Conservation (phyloP, 2,797 vertebrate species). For the Rhinoraja longicauda region DNA sequence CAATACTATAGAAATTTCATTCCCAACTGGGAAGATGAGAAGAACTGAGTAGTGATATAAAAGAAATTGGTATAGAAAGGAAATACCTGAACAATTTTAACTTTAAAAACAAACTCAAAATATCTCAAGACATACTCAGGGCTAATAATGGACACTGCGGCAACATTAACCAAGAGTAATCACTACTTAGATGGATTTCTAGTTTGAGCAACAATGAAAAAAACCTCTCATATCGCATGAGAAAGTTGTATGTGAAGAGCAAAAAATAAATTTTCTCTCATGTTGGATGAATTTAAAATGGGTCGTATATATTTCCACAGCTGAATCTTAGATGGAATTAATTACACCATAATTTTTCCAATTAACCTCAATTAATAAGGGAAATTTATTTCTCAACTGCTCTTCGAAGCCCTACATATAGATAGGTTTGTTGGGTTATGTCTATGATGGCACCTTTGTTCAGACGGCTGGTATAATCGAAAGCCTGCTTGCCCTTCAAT, state of each 20-base stretch:
- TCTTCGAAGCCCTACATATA: neutral
- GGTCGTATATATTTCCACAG: neutral
- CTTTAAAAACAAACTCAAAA: neutral
- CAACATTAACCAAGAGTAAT: neutral
- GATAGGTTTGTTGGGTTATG: neutral
- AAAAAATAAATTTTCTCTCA: neutral
- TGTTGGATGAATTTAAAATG: neutral
- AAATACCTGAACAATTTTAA: neutral
- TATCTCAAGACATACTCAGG: neutral
- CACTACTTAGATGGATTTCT: neutral
- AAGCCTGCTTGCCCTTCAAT: too few species aligned
- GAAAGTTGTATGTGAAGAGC: neutral
- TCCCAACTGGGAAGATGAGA: neutral
- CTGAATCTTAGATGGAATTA: neutral
- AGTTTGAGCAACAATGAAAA: neutral
- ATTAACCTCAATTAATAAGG: neutral
- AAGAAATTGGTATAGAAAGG: neutral
- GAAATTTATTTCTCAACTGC: neutral
- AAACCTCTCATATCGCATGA: neutral
- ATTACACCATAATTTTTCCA: neutral
- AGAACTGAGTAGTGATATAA: neutral
- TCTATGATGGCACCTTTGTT: too few species aligned
- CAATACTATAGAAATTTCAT: neutral
- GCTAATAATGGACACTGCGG: neutral
- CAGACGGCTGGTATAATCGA: too few species aligned